These are phyloP conservation scores for Meriones unguiculatus DNA, from an alignment of 2,113 vertebrate genomes.

Conservation along the genomic window DNA sequence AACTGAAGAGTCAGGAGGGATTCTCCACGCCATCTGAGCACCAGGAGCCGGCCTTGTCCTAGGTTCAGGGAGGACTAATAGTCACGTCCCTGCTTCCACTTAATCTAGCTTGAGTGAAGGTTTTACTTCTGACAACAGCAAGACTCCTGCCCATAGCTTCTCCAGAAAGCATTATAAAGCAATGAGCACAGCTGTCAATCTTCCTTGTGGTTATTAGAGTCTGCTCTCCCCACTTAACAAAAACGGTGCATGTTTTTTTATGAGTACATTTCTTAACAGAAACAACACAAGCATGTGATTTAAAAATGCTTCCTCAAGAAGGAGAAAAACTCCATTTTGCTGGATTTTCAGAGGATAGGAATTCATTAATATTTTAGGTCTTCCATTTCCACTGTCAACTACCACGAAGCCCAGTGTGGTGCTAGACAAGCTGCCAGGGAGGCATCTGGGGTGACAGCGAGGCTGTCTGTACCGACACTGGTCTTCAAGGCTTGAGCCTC, in stretches of 20 bases:
- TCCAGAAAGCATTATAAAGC: background rate
- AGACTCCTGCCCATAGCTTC: background rate
- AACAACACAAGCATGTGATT: background rate
- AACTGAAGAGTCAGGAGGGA: background rate
- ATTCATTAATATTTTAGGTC: background rate
- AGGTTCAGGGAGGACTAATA: background rate
- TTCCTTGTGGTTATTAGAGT: background rate
- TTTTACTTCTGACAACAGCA: background rate
- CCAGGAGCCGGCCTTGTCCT: background rate
- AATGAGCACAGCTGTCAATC: background rate
- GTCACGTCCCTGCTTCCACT: background rate
- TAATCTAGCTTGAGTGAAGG: background rate
- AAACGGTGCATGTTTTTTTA: background rate
- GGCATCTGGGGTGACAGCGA: background rate
- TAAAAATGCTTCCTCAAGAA: background rate
- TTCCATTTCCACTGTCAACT: background rate
- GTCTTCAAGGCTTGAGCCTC: background rate
- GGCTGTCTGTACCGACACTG: background rate
- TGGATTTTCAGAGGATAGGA: background rate
- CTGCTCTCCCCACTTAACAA: background rate
- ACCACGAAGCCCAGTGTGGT: background rate
- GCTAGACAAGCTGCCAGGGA: background rate
- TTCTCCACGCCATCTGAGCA: background rate
- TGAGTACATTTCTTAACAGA: conserved; percentile 21
- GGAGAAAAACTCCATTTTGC: background rate